Evolutionary conservation across 2,888 invertebrate genomes (phyloP).

Genomic region (Microdon myrmicae): DNA sequence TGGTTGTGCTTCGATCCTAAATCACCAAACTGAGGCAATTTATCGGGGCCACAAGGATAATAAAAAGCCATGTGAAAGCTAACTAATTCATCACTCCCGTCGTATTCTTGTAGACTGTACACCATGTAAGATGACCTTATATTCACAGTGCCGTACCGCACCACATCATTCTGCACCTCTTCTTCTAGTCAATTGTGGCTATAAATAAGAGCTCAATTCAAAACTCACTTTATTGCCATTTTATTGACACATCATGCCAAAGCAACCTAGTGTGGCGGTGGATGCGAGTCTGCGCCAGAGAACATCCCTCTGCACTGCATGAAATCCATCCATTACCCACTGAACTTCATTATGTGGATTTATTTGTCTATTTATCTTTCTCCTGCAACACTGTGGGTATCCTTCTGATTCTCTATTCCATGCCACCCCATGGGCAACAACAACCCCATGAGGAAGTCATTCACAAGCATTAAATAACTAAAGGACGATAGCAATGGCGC

Average conservation of each 20-base stretch:
- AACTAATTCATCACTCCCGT: conserved; percentile 50
- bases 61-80: conserved; percentile 48
- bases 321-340: conserved; percentile 41
- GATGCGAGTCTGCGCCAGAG: conserved; percentile 36
- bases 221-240: conserved; percentile 54
- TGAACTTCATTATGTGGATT: conserved; percentile 52
- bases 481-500: conserved; percentile 8
- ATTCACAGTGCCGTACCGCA: conserved; percentile 7
- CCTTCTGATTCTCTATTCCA: conserved; percentile 13
- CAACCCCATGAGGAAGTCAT: conserved; percentile 26
- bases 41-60: conserved; percentile 52
- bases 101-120: neutral
- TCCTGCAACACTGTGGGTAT: conserved; percentile 40
- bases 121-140: conserved; percentile 43
- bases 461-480: conserved; percentile 47
- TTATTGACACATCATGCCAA: conserved; percentile 53
- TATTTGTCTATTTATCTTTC: conserved; percentile 50
- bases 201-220: conserved; percentile 53
- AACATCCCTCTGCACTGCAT: conserved; percentile 2
- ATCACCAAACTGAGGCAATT: conserved; percentile 52
- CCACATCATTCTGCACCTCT: neutral
- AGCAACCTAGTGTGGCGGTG: conserved; percentile 24
- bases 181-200: neutral
- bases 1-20: conserved; percentile 49
- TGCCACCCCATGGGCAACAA: conserved; percentile 10